phyloP scores from a whole-genome alignment of 1,140 invertebrate species.

The Tribolium madens region DNA sequence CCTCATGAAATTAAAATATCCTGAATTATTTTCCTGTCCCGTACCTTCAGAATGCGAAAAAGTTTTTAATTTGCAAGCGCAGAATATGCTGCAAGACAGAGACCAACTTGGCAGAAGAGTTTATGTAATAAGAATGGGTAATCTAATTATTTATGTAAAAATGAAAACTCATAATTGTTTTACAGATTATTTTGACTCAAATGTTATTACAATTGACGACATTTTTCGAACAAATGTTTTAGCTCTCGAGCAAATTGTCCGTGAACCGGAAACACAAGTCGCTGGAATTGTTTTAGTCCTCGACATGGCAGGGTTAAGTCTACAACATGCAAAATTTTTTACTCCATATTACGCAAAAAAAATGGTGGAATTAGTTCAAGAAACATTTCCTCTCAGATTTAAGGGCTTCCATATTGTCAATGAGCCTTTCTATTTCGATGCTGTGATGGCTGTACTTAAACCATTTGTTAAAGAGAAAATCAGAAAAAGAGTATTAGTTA shows the following conservation, averaged over 20 bases:
- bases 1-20: conserved; percentile 65
- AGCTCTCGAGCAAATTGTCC: conserved; percentile 66
- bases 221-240: conserved; percentile 67
- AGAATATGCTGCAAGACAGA: conserved; percentile 63
- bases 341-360: conserved; percentile 66
- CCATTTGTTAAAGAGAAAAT: conserved; percentile 74
- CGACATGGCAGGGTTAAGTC: conserved; percentile 67
- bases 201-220: conserved; percentile 65
- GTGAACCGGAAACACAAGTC: conserved; percentile 67
- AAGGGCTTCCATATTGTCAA: conserved; percentile 74
- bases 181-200: conserved; percentile 66
- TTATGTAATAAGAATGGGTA: conserved; percentile 65
- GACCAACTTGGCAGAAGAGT: conserved; percentile 64
- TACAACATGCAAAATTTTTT: conserved; percentile 67
- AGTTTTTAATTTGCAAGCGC: conserved; percentile 65
- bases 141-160: conserved; percentile 32
- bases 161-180: not conserved
- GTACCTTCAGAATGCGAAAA: conserved; percentile 61
- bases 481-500: conserved; percentile 67
- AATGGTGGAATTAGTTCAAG: conserved; percentile 68
- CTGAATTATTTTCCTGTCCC: conserved; percentile 64
- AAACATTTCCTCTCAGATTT: conserved; percentile 73
- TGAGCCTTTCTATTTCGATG: conserved; percentile 73
- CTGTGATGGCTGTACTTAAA: conserved; percentile 71
- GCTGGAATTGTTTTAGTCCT: conserved; percentile 66